Conservation (phyloP, 2,113 vertebrate genomes). For the Hiodon tergisus region DNA sequence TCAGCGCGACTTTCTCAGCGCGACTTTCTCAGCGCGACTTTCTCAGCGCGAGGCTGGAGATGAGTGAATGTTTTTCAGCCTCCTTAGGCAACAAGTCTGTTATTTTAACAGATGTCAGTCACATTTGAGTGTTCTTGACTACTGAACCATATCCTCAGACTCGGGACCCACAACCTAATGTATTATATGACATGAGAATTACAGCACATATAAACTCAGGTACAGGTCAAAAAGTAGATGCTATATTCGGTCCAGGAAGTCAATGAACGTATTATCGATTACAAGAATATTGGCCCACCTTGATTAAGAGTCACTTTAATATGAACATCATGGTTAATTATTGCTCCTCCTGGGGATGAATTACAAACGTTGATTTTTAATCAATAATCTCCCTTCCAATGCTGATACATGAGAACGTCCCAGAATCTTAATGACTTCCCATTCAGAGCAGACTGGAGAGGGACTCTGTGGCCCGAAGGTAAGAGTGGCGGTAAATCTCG, state of each 20-base stretch:
- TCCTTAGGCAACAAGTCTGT: no score
- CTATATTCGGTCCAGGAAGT: background rate
- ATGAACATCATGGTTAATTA: slow-evolving; percentile 15
- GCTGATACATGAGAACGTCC: background rate
- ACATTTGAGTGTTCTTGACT: no score
- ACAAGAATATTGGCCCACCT: background rate
- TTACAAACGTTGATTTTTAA: slow-evolving; percentile 16
- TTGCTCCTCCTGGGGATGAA: background rate
- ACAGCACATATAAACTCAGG: background rate
- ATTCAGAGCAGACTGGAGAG: slow-evolving; percentile 3
- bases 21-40: no score
- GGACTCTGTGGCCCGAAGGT: slow-evolving; percentile 1
- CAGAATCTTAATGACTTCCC: background rate
- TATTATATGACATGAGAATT: background rate
- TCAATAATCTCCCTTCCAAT: background rate
- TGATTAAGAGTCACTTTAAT: background rate
- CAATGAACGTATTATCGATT: background rate
- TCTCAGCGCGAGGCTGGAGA: background rate
- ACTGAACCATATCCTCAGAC: background rate
- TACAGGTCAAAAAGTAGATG: background rate
- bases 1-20: background rate
- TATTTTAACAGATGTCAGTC: no score
- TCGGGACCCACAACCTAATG: background rate
- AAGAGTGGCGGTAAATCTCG: slow-evolving; percentile 15
- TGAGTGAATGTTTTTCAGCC: background rate